These are phyloP conservation scores for Oeneis ivallda DNA, from an alignment of 2,888 invertebrate genomes.

Conservation along the genomic window DNA sequence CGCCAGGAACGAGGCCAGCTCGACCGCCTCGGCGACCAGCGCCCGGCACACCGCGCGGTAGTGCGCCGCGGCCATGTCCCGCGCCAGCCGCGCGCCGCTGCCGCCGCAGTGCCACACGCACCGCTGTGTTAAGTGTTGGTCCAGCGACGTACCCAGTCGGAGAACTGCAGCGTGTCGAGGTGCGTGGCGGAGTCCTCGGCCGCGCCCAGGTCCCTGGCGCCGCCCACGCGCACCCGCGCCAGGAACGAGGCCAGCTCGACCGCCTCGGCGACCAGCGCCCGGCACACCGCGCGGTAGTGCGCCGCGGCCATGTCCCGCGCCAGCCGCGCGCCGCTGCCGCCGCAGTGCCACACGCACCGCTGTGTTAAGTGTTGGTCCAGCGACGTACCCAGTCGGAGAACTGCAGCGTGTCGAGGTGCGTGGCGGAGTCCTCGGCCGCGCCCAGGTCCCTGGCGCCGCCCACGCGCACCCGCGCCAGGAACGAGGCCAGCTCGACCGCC, in stretches of 20 bases:
- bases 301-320: slow-evolving; percentile 84
- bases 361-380: too few species aligned
- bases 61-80: slow-evolving; percentile 87
- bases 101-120: slow-evolving; percentile 77
- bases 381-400: slow-evolving; percentile 94
- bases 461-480: slow-evolving; percentile 91
- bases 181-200: slow-evolving; percentile 86
- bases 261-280: slow-evolving; percentile 95
- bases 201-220: slow-evolving; percentile 84
- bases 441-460: slow-evolving; percentile 85
- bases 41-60: slow-evolving; percentile 96
- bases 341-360: slow-evolving; percentile 77
- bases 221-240: slow-evolving; percentile 87
- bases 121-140: too few species aligned
- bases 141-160: slow-evolving; percentile 92
- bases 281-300: slow-evolving; percentile 95
- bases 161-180: slow-evolving; percentile 91
- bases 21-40: slow-evolving; percentile 94
- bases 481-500: slow-evolving; percentile 93
- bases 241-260: slow-evolving; percentile 94
- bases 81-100: slow-evolving; percentile 65
- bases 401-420: slow-evolving; percentile 90
- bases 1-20: slow-evolving; percentile 94
- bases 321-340: slow-evolving; percentile 67
- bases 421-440: slow-evolving; percentile 84